Percentiles rank a stretch among this genome's conserved stretches.
phyloP scores from a whole-genome alignment of 1,140 invertebrate genomes.

The Nylanderia fulva region DNA sequence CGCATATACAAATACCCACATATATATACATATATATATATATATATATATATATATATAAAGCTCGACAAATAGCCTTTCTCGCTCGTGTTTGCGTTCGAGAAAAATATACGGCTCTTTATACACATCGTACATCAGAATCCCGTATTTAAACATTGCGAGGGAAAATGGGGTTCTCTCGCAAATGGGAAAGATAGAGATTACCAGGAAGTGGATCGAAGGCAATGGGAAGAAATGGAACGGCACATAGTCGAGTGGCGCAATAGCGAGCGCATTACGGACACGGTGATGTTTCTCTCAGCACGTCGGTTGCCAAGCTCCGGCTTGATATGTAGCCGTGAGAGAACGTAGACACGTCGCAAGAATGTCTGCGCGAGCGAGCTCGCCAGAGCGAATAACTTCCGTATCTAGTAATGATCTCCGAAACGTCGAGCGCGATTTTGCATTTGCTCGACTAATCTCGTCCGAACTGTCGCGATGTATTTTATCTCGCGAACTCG shows the following conservation, averaged over 20 bases:
- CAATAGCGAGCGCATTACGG: conserved; percentile 44
- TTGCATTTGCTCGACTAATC: conserved; percentile 27
- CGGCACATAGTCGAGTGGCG: conserved; percentile 26
- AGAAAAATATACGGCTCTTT: neutral
- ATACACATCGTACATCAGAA: neutral
- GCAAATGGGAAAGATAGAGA: conserved; percentile 24
- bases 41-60: too few relatives aligned
- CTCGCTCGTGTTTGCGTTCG: neutral
- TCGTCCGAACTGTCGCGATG: neutral
- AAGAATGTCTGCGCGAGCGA: conserved; percentile 29
- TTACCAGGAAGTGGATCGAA: conserved; percentile 44
- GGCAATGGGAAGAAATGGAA: conserved; percentile 34
- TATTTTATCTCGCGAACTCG: neutral
- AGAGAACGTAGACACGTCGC: neutral
- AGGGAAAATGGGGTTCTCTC: conserved; percentile 5
- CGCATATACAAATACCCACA: too few relatives aligned
- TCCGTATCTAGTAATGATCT: conserved; percentile 43
- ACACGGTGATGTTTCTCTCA: conserved; percentile 33
- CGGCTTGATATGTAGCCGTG: neutral
- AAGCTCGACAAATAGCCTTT: neutral
- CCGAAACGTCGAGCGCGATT: conserved; percentile 22
- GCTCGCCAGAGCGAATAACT: conserved; percentile 18
- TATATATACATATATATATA: too few relatives aligned
- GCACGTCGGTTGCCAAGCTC: conserved; percentile 26
- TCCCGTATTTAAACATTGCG: conserved; percentile 28